phyloP scores from a whole-genome alignment of 1,140 invertebrate species.

The Schlechtendalia chinensis region DNA sequence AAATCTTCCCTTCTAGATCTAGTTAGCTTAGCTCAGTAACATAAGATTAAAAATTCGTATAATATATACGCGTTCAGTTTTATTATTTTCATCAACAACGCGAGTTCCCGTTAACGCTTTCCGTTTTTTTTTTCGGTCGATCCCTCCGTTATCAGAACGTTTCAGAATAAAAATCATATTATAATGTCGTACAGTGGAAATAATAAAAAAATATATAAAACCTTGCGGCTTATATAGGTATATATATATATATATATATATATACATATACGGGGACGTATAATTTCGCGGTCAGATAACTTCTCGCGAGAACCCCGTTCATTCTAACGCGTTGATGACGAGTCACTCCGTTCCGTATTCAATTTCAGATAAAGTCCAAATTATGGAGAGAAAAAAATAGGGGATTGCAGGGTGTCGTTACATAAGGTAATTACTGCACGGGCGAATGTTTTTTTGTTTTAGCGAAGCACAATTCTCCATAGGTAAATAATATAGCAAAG shows the following conservation, averaged over 20 bases:
- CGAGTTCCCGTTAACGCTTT: not conserved
- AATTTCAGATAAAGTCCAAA: slow-evolving; percentile 47
- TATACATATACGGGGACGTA: not conserved
- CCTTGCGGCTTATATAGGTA: not conserved
- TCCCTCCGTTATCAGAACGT: not conserved
- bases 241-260: no score
- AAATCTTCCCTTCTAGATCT: no score
- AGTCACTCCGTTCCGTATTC: slow-evolving; percentile 15
- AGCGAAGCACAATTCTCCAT: slow-evolving; percentile 30
- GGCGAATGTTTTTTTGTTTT: not conserved
- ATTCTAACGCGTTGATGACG: not conserved
- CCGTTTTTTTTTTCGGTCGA: not conserved
- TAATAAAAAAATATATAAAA: not conserved
- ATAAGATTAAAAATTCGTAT: no score
- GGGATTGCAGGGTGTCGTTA: slow-evolving; percentile 12
- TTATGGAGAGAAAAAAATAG: slow-evolving; percentile 8
- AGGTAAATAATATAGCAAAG: slow-evolving; percentile 46
- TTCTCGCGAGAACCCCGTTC: slow-evolving; percentile 2
- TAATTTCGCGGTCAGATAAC: slow-evolving; percentile 48
- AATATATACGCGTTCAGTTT: no score
- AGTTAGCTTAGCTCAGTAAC: no score
- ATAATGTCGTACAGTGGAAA: not conserved
- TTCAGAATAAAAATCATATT: not conserved
- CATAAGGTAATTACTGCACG: slow-evolving; percentile 34
- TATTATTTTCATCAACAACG: not conserved